A percentile compares a stretch with the other conserved stretches of the same genome.
These are phyloP conservation scores for Resseliella maxima DNA, from an alignment of 2,888 invertebrate species.

Conservation along the genomic window DNA sequence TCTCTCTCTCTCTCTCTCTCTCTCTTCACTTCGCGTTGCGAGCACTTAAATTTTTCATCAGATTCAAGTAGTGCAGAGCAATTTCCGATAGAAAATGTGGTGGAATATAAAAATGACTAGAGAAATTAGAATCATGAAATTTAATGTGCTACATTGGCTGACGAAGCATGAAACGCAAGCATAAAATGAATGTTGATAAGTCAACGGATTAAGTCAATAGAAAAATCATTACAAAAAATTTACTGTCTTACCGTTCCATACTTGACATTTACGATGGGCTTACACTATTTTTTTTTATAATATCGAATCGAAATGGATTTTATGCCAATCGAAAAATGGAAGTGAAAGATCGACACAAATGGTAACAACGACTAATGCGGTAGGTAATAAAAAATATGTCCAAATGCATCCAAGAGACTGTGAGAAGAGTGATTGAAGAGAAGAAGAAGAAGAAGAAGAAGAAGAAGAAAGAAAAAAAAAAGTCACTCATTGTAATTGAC, in stretches of 20 bases:
- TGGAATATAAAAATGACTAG: background rate
- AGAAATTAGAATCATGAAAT: conserved; percentile 37
- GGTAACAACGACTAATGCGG: background rate
- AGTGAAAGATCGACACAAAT: background rate
- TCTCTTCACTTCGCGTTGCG: background rate
- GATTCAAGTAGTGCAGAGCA: background rate
- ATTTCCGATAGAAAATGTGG: background rate
- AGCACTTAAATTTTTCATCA: background rate
- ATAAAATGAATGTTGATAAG: conserved; percentile 37
- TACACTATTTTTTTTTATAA: background rate
- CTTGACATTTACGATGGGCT: background rate
- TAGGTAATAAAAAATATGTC: background rate
- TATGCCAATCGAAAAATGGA: conserved; percentile 9
- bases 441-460: no score
- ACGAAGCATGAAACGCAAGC: background rate
- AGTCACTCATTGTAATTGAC: conserved; percentile 51
- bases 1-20: background rate
- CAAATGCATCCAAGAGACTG: background rate
- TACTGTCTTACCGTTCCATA: background rate
- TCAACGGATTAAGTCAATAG: background rate
- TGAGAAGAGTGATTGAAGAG: no score
- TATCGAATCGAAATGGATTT: background rate
- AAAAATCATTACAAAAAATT: conserved; percentile 22
- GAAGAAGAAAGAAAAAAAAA: background rate
- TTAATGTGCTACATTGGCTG: background rate